phyloP scores from a whole-genome alignment of 2,113 vertebrate genomes.

The Phocoena sinus region DNA sequence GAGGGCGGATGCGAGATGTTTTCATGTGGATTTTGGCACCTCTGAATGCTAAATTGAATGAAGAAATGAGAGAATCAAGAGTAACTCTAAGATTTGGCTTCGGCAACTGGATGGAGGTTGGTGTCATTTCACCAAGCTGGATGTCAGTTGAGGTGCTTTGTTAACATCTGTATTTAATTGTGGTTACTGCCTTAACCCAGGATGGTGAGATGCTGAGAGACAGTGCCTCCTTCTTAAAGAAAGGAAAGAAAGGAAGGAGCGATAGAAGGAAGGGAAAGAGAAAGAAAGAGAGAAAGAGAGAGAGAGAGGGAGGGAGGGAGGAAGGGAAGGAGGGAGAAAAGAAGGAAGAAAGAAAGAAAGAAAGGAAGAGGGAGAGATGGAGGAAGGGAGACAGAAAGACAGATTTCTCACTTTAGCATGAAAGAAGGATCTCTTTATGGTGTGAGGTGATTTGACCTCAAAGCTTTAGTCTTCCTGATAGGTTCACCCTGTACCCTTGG shows the following conservation, averaged over 20 bases:
- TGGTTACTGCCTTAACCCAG: neutral
- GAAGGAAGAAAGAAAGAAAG: accelerated
- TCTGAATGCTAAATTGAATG: neutral
- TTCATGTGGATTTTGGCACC: neutral
- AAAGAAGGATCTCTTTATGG: neutral
- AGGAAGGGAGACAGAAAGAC: neutral
- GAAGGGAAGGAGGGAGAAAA: accelerated
- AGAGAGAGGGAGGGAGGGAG: accelerated
- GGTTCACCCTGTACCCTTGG: neutral
- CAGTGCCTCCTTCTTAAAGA: neutral
- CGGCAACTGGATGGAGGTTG: neutral
- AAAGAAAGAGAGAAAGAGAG: neutral
- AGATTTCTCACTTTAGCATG: neutral
- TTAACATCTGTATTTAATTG: neutral
- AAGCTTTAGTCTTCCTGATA: neutral
- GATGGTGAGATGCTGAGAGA: neutral
- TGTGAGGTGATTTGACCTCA: neutral
- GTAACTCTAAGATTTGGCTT: neutral
- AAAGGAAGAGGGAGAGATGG: accelerated
- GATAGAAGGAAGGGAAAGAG: neutral
- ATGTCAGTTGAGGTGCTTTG: neutral
- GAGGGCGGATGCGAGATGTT: neutral
- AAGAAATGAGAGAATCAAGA: neutral
- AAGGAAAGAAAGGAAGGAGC: neutral
- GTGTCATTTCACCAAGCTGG: neutral